phyloP scores from a whole-genome alignment of 2,113 vertebrate species.

The Erythrocercus mccallii region DNA sequence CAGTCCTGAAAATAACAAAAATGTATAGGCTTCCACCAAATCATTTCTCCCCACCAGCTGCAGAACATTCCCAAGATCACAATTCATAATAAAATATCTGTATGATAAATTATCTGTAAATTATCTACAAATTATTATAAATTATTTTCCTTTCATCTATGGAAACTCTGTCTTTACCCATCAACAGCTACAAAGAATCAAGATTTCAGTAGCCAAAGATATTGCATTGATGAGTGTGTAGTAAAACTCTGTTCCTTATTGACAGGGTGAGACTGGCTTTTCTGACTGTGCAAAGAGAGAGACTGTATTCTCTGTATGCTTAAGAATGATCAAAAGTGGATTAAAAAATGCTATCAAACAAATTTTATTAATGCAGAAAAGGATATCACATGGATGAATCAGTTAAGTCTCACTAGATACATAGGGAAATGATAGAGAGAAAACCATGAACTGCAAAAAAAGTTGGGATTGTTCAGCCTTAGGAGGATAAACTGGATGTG shows the following conservation, averaged over 20 bases:
- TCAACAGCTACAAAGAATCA: constrained; percentile 34
- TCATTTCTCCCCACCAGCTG: neutral
- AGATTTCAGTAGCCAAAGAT: constrained; percentile 42
- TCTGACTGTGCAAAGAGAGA: neutral
- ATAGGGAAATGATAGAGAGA: constrained; percentile 27
- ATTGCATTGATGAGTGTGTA: constrained; percentile 11
- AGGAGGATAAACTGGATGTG: neutral
- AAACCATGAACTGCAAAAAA: neutral
- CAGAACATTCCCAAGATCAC: neutral
- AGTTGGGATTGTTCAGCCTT: neutral
- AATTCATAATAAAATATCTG: neutral
- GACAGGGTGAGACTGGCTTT: constrained; percentile 16
- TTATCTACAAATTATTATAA: no score
- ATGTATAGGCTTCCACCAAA: neutral
- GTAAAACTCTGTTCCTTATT: constrained; percentile 36
- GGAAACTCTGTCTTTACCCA: neutral
- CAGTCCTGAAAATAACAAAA: neutral
- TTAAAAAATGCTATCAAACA: constrained; percentile 24
- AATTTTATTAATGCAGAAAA: constrained; percentile 39
- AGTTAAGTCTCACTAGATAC: constrained; percentile 33
- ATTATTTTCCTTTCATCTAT: neutral
- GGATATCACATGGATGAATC: constrained; percentile 23
- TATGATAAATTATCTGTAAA: no score
- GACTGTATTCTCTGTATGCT: neutral
- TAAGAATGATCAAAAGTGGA: constrained; percentile 7